These are phyloP conservation scores for Diceros bicornis DNA, from an alignment of 2,797 vertebrate species.

Conservation along the genomic window DNA sequence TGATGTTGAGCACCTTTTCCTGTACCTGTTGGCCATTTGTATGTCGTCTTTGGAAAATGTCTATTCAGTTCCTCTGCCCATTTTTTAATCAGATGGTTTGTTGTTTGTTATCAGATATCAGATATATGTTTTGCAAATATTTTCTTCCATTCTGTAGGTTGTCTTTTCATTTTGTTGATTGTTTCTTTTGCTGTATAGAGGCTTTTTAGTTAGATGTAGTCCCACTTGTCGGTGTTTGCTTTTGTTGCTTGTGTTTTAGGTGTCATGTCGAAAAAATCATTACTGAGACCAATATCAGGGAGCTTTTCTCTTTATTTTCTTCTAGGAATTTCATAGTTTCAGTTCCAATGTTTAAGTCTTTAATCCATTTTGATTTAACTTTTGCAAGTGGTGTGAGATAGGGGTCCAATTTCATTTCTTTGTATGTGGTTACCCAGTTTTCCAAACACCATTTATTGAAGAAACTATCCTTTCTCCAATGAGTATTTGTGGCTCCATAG, in stretches of 20 bases:
- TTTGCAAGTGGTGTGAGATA: neutral
- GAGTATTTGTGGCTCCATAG: neutral
- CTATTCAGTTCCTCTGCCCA: neutral
- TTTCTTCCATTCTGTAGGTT: neutral
- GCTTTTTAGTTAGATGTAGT: neutral
- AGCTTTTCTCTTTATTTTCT: neutral
- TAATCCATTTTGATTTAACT: neutral
- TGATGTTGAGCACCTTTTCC: neutral
- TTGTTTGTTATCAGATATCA: neutral
- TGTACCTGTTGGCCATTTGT: neutral
- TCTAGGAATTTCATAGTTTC: neutral
- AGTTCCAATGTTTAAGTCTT: neutral
- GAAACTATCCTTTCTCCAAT: neutral
- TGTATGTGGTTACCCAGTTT: neutral
- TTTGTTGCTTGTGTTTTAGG: neutral
- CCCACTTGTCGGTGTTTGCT: neutral
- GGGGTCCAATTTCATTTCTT: neutral
- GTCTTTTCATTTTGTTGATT: neutral
- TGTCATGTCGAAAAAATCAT: neutral
- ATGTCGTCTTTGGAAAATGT: neutral
- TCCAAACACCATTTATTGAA: neutral
- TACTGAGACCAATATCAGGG: neutral
- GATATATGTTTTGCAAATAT: neutral
- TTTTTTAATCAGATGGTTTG: neutral
- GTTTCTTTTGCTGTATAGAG: neutral